Base-by-base conservation (phyloP, 1,140 invertebrate genomes). In the Belonocnema kinseyi region DNA sequence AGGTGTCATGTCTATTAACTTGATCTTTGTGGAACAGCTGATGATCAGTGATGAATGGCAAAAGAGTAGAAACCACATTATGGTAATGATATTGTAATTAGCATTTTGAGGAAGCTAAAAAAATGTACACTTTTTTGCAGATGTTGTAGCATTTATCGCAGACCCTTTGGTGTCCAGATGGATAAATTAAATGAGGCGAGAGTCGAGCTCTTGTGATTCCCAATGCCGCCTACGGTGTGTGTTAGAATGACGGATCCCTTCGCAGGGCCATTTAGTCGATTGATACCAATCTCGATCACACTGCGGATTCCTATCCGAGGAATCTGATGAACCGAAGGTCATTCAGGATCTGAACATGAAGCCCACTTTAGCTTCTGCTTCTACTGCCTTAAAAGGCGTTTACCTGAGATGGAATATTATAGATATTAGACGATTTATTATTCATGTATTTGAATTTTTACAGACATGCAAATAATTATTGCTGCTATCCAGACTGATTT, bases 231-330 rank as follows among this genome's bases (percentile, higher is more conserved):
- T 81, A 79, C 80, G 76, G 79, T 87, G 88, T 87, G 88, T 88
- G 88, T 86, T 87, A 89, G 88, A 90, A 90, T 90, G 90, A 90
- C 87, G 84, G 85, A 90, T 91, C 86, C 88, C 79, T 85, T 75
- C 75, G 76, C 54, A 82, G 82, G 83, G 77, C 84, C 84, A 86
- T 89, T 88, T 89, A 88, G 87, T 83, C 83, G 78, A 85, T 82
- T 88, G 89, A 91, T 91, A 91, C 80, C 79, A 80, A 90, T 90
- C 89, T 88, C 85, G 88, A 89, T 87, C 84, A 74, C 81, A 78
- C 78, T 76, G 80, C 75, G 84, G 82, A 85, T 80, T 77, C 79
- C 83, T 82, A 86, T 88, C 85, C 53, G 33, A 70, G 33, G 51
- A 66, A 79, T 77, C 77, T 54, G 58, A 75, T 16, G 66, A 77